Evolutionary conservation across 2,888 invertebrate species (phyloP).

Genomic region (Chrysolina haemoptera): DNA sequence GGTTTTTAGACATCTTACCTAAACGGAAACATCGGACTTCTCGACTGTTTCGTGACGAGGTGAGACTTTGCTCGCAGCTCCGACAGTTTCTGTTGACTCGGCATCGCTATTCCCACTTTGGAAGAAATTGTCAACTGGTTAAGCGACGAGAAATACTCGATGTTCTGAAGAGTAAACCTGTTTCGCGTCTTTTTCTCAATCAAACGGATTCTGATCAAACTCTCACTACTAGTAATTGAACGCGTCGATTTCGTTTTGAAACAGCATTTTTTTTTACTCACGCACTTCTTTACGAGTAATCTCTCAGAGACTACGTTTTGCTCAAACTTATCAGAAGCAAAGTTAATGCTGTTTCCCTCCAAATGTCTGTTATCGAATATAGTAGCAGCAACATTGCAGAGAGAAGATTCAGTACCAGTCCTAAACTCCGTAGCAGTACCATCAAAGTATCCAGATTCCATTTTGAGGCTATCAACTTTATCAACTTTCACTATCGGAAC

Average conservation of each 20-base stretch:
- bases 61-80: no score
- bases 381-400: not conserved
- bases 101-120: constrained; percentile 21
- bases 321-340: constrained; percentile 10
- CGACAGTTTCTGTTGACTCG: not conserved
- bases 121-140: constrained; percentile 52
- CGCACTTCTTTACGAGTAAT: not conserved
- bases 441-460: not conserved
- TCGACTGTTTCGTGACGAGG: not conserved
- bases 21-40: no score
- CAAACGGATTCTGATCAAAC: constrained; percentile 46
- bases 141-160: constrained; percentile 49
- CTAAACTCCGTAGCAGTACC: not conserved
- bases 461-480: not conserved
- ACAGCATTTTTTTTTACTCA: not conserved
- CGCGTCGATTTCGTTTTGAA: not conserved
- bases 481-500: not conserved
- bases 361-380: not conserved
- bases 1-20: no score
- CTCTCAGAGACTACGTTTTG: not conserved
- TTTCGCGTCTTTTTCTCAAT: constrained; percentile 49
- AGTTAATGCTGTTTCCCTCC: not conserved
- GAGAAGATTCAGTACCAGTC: not conserved
- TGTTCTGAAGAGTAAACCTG: constrained; percentile 44
- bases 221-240: not conserved